Base-by-base conservation (phyloP, 1,140 invertebrate genomes). In the Drosophila asahinai region DNA sequence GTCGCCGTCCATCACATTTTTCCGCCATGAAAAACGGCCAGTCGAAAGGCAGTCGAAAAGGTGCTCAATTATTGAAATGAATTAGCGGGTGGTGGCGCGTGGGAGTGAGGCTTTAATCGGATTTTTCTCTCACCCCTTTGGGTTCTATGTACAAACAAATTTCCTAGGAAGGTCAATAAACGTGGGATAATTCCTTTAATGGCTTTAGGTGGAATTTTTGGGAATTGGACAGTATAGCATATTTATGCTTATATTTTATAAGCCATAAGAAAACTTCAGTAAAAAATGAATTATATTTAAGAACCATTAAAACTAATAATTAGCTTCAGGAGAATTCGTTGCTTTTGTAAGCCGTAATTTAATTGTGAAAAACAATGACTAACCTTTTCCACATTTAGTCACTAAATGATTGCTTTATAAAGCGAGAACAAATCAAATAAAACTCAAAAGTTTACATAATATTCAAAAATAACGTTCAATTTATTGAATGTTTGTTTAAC, bases 51-150 rank as follows among this genome's bases (percentile, higher is more conserved):
- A 68, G 54, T 22, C 25, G 61, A 61, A 68, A 77, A 77, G 65
- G 64, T 68, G 74, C 57, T 77, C 75, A 68, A 77, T 77, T 77
- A 77, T 77, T 77, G 64, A 77, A 77, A 77, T 77, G 75, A 77
- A 77, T 77, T 77, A 77, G 73, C 33, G 45, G 60, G 61, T 48
- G 60, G 61, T 48, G 60, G 17, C 27, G 25, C 15, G 40, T 52
- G 43, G 45, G 38, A n/a, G 48, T 70, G 48, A 40, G 17, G 25
- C 33, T 17, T 38, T 55, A 71, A 67, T 66, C 64, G 22, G 42
- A 42, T 48, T 68, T 71, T 48, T 47, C 66, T 11, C 27, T 30
- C n/a, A 25, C 55, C 55, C 55, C 19, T 42, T 17, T 40, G n/a
- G 19, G 19, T 12, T 36, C n/a, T 25, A 17, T 63, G 40, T 45